Evolutionary conservation across 2,797 vertebrate species (phyloP).

Genomic region (Premnoplex brunnescens): DNA sequence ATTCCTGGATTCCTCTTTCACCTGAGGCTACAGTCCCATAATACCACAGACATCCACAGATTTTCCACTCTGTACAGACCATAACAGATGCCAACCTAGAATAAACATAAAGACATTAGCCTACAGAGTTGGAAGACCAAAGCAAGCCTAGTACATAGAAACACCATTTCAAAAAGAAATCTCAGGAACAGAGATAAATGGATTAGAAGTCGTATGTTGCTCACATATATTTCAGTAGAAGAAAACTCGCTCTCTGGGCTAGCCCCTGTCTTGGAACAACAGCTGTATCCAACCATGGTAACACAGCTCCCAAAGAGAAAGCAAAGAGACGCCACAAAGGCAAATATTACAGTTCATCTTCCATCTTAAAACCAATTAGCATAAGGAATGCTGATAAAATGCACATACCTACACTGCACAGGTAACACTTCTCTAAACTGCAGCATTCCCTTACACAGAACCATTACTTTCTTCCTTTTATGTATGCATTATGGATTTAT

Average conservation of each 20-base stretch:
- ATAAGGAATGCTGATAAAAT: not conserved
- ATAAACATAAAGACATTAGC: not conserved
- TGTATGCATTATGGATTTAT: not conserved
- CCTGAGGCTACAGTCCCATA: not conserved
- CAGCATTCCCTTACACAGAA: not conserved
- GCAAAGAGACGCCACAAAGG: not conserved
- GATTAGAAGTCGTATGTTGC: not conserved
- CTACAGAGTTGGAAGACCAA: not conserved
- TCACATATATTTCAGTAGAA: not conserved
- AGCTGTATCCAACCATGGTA: not conserved
- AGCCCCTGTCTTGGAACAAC: not conserved
- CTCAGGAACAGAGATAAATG: not conserved
- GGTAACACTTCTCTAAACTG: not conserved
- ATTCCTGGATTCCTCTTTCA: not conserved
- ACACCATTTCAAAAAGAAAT: not conserved
- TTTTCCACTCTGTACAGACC: not conserved
- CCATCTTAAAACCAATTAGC: not conserved
- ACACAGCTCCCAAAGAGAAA: not conserved
- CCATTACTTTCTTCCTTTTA: not conserved
- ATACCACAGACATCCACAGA: not conserved
- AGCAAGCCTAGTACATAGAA: not conserved
- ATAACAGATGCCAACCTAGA: not conserved
- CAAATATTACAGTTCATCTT: not conserved
- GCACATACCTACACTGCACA: not conserved
- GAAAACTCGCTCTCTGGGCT: not conserved